These are phyloP conservation scores for Drosophila lacteicornis DNA, from an alignment of 1,140 invertebrate species.

Conservation along the genomic window DNA sequence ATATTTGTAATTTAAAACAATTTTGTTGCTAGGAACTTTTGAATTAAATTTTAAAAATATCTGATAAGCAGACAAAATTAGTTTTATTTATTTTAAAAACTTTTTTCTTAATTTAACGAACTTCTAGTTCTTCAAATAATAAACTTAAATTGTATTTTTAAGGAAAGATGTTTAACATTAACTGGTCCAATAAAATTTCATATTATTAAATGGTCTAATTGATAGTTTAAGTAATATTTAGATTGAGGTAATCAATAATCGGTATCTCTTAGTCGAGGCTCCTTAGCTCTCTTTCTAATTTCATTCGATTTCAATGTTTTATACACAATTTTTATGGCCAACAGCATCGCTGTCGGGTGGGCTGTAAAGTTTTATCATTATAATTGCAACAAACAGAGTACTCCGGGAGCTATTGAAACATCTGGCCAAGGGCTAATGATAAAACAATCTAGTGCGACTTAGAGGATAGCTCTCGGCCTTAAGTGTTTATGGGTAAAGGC, in stretches of 20 bases:
- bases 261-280: neutral
- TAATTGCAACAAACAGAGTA: conserved; percentile 39
- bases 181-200: too few species aligned
- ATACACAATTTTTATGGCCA: conserved; percentile 29
- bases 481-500: conserved; percentile 5
- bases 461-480: neutral
- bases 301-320: conserved; percentile 51
- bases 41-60: neutral
- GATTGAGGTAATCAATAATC: neutral
- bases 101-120: too few species aligned
- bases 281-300: neutral
- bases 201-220: too few species aligned
- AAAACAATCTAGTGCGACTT: conserved; percentile 16
- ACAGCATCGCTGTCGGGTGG: neutral
- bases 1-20: too few species aligned
- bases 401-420: conserved; percentile 31
- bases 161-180: too few species aligned
- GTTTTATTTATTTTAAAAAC: too few species aligned
- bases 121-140: too few species aligned
- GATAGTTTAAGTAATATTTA: too few species aligned
- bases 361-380: conserved; percentile 49
- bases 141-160: too few species aligned
- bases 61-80: too few species aligned
- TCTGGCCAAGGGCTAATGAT: conserved; percentile 43
- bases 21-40: too few species aligned